Evolutionary conservation across 2,888 invertebrate genomes (phyloP), one percentile per base, ranked within the genome.

Genomic region (Trypoxylon attenuatum): DNA sequence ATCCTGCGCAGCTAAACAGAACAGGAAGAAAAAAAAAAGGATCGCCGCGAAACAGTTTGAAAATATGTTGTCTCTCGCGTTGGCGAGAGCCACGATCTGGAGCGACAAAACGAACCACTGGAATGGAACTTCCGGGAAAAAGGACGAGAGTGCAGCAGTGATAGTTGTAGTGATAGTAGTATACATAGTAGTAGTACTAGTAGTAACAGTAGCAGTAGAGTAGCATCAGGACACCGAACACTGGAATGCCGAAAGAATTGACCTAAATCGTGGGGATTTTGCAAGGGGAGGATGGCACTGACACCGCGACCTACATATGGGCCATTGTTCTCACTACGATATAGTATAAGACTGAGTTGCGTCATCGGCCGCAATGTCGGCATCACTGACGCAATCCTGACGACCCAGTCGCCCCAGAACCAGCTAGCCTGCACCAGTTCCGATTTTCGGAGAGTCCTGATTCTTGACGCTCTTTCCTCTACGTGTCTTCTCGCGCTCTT

Each of bases 291-390:
- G 65, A 69, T 71, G 74, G 79, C 75, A 78, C 79, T 82, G 81
- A 82, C 82, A 83, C 80, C 73, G 71, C 81, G 83, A 83, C 83
- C 83, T 82, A 83, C 78, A 83, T 83, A 76, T 80, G 73, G 82
- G 83, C 82, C 82, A 82, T 83, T 83, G 83, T 83, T 78, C 82
- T 73, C 71, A 54, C 22, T 61, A 58, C 75, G 72, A 76, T 81
- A 79, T 69, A 77, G 70, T 78, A 33, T 33, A 33, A 62, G n/a
- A n/a, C n/a, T n/a, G 78, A 70, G 79, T 82, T 81, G 81, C 82
- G 81, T 83, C 82, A 83, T 75, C 73, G 76, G 71, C 74, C 73
- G 72, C 73, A 74, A 68, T 45, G 69, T 69, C 65, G 71, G 21
- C 29, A n/a, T n/a, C n/a, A n/a, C n/a, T n/a, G 55, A 45, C 53